Evolutionary conservation across 2,797 vertebrate species (phyloP), one percentile per base, ranked within the genome.

Genomic region (Gobionotothen gibberifrons): DNA sequence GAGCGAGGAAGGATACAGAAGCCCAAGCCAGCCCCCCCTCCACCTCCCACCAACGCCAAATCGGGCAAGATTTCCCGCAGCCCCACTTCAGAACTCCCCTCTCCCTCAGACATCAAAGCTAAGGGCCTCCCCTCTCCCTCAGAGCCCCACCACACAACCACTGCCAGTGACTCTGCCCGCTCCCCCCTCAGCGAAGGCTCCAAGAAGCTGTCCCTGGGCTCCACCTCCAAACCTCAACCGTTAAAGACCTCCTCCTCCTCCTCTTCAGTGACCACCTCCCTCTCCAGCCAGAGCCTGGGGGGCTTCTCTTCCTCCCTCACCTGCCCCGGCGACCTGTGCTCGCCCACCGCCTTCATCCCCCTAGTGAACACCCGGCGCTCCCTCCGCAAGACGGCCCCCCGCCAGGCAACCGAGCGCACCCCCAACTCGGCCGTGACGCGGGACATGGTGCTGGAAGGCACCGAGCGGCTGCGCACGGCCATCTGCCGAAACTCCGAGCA

Each of bases 401-500:
- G 97, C 2, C 97, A 97, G 81, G 94, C 94, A 0, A 93, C 96
- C 0, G 98, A 99, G 88, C 95, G 96, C 79, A 94, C 97, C 0
- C 93, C 95, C 68, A 97, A 95, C 0, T 96, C 97, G 0, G 86
- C 97, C 16, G 95, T 98, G 93, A 99, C 98, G 0, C 96, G 96
- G 1, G 96, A 97, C 4, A 96, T 95, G 89, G 95, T 99, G 71
- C 67, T 99, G 84, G 96, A 97, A 36, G 95, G 97, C 87, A 95
- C 96, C 0, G 97, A 98, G 91, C 94, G 94, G 16, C 95, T 99
- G 1, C 95, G 97, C 12, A 69, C 95, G 0, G 97, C 98, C 87
- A 97, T 99, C 81, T 96, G 90, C 87, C 96, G 94, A 74, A 97
- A 97, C 93, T 97, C 97, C 0, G 98, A 98, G 86, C 97, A 99